phyloP scores from a whole-genome alignment of 2,888 invertebrate species.

The Drosophila parthenogenetica region DNA sequence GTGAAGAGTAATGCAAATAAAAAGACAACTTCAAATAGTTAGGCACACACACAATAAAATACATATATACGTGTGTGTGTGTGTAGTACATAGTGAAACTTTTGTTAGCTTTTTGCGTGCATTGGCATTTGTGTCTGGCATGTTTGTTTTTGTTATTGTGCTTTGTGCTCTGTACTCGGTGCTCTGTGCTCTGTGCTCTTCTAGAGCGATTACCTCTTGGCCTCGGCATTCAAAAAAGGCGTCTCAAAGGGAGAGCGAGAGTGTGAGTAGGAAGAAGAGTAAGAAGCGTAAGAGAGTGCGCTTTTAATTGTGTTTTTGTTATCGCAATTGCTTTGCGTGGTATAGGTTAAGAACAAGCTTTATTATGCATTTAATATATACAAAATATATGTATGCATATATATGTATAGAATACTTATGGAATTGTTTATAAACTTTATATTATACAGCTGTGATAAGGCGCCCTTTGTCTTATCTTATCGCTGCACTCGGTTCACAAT shows the following conservation, averaged over 20 bases:
- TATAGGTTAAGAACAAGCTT: slow-evolving; percentile 70
- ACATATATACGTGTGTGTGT: not conserved
- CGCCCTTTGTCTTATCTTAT: slow-evolving; percentile 66
- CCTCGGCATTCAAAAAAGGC: slow-evolving; percentile 66
- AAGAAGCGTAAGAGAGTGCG: slow-evolving; percentile 28
- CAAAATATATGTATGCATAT: slow-evolving; percentile 4
- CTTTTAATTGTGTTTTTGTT: slow-evolving; percentile 65
- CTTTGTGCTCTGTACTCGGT: slow-evolving; percentile 29
- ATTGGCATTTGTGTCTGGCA: slow-evolving; percentile 51
- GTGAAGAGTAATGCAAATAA: slow-evolving; percentile 62
- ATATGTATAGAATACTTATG: slow-evolving; percentile 10
- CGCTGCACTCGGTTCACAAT: slow-evolving; percentile 19
- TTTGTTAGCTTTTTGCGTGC: slow-evolving; percentile 51
- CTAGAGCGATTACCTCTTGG: slow-evolving; percentile 69
- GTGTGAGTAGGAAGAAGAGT: not conserved
- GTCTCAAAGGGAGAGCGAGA: slow-evolving; percentile 1
- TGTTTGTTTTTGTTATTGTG: slow-evolving; percentile 39
- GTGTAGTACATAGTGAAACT: slow-evolving; percentile 41
- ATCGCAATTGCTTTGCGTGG: slow-evolving; percentile 58
- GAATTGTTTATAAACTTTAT: slow-evolving; percentile 22
- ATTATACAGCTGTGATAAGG: slow-evolving; percentile 56
- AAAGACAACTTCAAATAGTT: slow-evolving; percentile 57
- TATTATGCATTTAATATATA: slow-evolving; percentile 23
- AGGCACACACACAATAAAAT: slow-evolving; percentile 9
- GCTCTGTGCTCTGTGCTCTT: slow-evolving; percentile 49